Percentiles rank a stretch among this genome's conserved stretches.
Conservation (phyloP, 1,140 invertebrate genomes). For the Eufriesea mexicana region DNA sequence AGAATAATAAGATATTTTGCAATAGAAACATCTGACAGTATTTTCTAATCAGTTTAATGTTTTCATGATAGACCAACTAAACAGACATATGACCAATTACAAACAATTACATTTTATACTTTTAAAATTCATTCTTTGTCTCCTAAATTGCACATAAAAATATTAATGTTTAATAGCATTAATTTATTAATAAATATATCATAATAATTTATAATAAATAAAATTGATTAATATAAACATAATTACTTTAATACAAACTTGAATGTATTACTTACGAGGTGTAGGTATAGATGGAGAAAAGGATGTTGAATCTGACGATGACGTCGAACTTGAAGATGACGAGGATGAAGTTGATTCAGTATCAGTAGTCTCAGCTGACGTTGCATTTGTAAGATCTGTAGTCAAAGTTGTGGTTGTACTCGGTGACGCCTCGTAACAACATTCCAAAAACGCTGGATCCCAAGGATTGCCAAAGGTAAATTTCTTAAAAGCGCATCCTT, state of each 20-base stretch:
- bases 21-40: too few relatives aligned
- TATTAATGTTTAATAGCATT: neutral
- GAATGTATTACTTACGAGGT: slow-evolving; percentile 37
- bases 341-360: slow-evolving; percentile 38
- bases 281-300: slow-evolving; percentile 50
- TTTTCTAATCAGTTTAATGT: neutral
- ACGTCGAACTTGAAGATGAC: neutral
- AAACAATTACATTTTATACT: neutral
- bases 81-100: too few relatives aligned
- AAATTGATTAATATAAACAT: too few relatives aligned
- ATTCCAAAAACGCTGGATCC: slow-evolving; percentile 83
- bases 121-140: neutral
- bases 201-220: too few relatives aligned
- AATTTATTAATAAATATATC: neutral
- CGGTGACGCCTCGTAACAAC: slow-evolving; percentile 80
- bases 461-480: slow-evolving; percentile 82
- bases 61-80: neutral
- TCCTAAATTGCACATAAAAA: neutral
- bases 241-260: neutral
- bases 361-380: slow-evolving; percentile 38
- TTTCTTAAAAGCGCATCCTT: slow-evolving; percentile 80
- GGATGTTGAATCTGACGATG: neutral
- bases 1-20: too few relatives aligned
- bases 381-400: slow-evolving; percentile 38
- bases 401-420: slow-evolving; percentile 60